phyloP scores from a whole-genome alignment of 2,113 vertebrate species.

The Petromus typicus region DNA sequence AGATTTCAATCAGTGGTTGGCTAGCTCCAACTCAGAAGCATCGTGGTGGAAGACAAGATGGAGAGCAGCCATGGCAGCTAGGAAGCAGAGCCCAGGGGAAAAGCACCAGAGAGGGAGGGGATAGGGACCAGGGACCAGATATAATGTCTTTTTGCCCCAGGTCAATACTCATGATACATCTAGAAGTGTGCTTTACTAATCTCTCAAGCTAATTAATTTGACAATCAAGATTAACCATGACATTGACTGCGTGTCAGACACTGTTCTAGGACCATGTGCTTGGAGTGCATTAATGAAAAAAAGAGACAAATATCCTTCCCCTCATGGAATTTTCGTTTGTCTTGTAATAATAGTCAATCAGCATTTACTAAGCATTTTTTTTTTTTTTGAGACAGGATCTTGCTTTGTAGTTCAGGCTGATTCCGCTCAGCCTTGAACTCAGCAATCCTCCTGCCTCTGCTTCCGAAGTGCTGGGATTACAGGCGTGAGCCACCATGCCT shows the following conservation, averaged over 20 bases:
- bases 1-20: neutral
- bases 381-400: too few species aligned
- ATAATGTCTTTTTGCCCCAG: neutral
- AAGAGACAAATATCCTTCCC: neutral
- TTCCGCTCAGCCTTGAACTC: too few species aligned
- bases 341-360: neutral
- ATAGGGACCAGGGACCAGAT: neutral
- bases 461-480: too few species aligned
- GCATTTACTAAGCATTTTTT: constrained; percentile 33
- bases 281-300: neutral
- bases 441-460: too few species aligned
- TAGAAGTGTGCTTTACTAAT: neutral
- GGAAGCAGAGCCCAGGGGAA: neutral
- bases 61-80: neutral
- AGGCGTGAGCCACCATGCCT: too few species aligned
- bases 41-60: neutral
- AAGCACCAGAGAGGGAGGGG: neutral
- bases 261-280: neutral
- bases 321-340: constrained; percentile 35
- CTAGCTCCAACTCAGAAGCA: neutral
- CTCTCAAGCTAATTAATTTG: neutral
- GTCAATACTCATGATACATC: neutral
- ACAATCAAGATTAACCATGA: neutral
- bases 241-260: neutral
- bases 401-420: too few species aligned